phyloP scores from a whole-genome alignment of 2,113 vertebrate species.

The Ascaphus truei region DNA sequence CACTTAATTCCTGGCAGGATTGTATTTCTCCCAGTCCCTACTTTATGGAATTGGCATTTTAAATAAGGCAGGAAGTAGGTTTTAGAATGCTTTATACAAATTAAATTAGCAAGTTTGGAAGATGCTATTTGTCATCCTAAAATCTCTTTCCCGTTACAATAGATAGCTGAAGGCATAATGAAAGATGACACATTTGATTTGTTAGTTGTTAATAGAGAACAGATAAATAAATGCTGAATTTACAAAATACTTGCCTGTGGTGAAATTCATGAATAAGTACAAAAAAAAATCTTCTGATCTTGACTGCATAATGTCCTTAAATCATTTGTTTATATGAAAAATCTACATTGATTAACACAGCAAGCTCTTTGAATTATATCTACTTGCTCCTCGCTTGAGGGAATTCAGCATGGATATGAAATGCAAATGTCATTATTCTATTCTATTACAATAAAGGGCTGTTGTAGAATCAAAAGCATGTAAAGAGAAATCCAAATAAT shows the following conservation, averaged over 20 bases:
- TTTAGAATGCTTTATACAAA: neutral
- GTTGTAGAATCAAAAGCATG: too few species aligned
- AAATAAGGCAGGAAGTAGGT: neutral
- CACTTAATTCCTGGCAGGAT: neutral
- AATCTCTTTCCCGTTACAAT: neutral
- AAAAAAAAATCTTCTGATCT: slow-evolving; percentile 3
- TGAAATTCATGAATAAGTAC: neutral
- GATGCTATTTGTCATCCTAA: neutral
- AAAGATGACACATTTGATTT: neutral
- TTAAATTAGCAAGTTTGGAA: too few species aligned
- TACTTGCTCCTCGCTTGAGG: neutral
- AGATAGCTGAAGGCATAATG: neutral
- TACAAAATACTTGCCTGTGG: slow-evolving; percentile 6
- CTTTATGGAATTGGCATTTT: neutral
- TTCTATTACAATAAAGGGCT: too few species aligned
- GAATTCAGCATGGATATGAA: neutral
- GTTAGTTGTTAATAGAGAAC: neutral
- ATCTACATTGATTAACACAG: slow-evolving; percentile 15
- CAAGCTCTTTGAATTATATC: neutral
- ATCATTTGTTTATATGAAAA: slow-evolving; percentile 19
- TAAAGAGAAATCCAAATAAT: too few species aligned
- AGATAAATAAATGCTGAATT: neutral
- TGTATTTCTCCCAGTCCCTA: neutral
- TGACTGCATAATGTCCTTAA: neutral
- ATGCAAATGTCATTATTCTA: too few species aligned